Evolutionary conservation across 2,113 vertebrate species (phyloP).

Genomic region (Corythornis cristatus): DNA sequence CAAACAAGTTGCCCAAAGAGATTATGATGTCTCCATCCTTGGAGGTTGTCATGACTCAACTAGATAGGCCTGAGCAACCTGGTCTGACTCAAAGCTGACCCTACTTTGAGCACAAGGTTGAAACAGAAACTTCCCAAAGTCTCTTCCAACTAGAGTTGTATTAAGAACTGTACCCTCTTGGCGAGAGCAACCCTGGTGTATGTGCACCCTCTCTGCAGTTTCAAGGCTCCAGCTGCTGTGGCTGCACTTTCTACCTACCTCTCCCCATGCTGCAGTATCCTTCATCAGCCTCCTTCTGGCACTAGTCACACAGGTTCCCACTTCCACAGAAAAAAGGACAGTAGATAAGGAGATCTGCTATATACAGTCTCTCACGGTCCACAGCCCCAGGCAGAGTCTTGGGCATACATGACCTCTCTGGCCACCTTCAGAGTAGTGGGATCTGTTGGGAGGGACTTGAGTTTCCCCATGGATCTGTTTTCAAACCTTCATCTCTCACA

Average conservation of each 20-base stretch:
- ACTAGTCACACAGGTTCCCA: background rate
- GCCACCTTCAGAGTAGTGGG: background rate
- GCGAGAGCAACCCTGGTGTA: background rate
- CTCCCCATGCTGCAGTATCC: background rate
- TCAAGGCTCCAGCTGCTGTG: background rate
- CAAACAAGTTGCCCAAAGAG: background rate
- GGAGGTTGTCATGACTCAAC: background rate
- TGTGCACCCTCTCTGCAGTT: background rate
- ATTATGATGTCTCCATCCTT: background rate
- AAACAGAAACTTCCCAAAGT: background rate
- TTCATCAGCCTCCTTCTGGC: background rate
- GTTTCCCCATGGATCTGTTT: background rate
- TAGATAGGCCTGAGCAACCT: background rate
- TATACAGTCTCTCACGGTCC: rapidly evolving
- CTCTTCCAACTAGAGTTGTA: background rate
- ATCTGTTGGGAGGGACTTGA: background rate
- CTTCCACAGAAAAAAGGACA: background rate
- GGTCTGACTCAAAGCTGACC: background rate
- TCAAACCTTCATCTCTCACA: background rate
- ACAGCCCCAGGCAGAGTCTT: background rate
- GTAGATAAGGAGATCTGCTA: background rate
- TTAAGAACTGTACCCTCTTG: background rate
- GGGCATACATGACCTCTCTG: background rate
- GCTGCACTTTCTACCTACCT: background rate
- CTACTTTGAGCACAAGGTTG: background rate